These are phyloP conservation scores for Deilephila elpenor DNA, from an alignment of 2,888 invertebrate species.

Conservation along the genomic window DNA sequence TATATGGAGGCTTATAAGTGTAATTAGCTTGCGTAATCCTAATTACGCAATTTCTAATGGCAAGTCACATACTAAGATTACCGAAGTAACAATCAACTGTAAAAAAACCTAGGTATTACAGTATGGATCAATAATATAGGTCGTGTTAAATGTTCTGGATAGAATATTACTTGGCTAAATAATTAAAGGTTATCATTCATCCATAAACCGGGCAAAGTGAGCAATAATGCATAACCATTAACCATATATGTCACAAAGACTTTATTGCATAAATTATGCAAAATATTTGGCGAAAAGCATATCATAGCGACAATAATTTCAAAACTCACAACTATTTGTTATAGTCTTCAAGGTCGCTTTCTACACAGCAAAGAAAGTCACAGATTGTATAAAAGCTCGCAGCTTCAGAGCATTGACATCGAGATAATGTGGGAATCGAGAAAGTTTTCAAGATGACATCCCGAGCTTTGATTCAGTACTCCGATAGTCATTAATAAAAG, in stretches of 20 bases:
- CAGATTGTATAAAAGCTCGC: not conserved
- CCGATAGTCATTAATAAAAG: conserved; percentile 9
- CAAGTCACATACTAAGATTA: no score
- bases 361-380: conserved; percentile 6
- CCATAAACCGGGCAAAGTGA: no score
- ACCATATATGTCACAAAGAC: not conserved
- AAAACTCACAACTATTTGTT: not conserved
- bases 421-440: conserved; percentile 29
- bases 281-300: not conserved
- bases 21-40: no score
- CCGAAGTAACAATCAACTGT: no score
- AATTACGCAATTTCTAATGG: no score
- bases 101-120: no score
- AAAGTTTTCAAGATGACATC: conserved; percentile 26
- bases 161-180: no score
- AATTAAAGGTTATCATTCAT: no score
- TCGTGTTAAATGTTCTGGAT: no score
- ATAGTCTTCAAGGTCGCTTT: conserved; percentile 1
- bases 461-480: conserved; percentile 16
- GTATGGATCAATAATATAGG: no score
- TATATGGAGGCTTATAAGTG: no score
- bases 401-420: conserved; percentile 28
- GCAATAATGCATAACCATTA: no score
- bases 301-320: conserved; percentile 9
- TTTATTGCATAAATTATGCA: not conserved